Base-by-base conservation (phyloP, 1,140 invertebrate species). In the Lasioglossum albipes region DNA sequence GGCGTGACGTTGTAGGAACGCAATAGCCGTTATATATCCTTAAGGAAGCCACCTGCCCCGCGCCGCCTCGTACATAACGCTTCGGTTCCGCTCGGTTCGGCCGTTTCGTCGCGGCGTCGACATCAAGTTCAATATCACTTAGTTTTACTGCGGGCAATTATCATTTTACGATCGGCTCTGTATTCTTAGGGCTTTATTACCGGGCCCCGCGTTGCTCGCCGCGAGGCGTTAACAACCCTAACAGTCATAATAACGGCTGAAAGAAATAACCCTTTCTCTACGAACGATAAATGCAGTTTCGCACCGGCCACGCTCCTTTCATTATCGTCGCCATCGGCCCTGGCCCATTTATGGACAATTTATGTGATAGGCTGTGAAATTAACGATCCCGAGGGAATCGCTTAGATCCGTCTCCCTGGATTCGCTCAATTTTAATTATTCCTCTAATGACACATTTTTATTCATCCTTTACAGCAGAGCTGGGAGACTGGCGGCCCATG, bases 101-200 rank as follows among this genome's bases (percentile, higher is more conserved):
- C 85, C 76, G 69, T 88, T 59, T 89, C 84, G 87, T 82, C 88
- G 81, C 84, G 87, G 83, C 88, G 81, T 88, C 89, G 88, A 89
- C 90, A 90, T 91, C 91, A 92, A 91, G 91, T 93, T 92, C 91
- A 92, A 93, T 93, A 93, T 93, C 91, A 92, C 91, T 93, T 92
- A 92, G 91, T 85, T 92, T 93, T 91, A 93, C 86, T 85, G 84
- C 88, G 81, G 45, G 91, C 91, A 92, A 93, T 93, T 93, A 93
- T 92, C 90, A 92, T 93, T 93, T 92, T 91, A 93, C 91, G 92
- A 93, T 93, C 91, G 83, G 86, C 86, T 86, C 87, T 91, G 92
- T 92, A 92, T 91, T 93, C 91, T 93, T 92, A 92, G 88, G 87
- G 88, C 89, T 92, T 93, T 92, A 92, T 92, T 92, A 90, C 89